These are phyloP conservation scores for Thaumatotibia leucotreta DNA, from an alignment of 1,140 invertebrate genomes.

Conservation along the genomic window DNA sequence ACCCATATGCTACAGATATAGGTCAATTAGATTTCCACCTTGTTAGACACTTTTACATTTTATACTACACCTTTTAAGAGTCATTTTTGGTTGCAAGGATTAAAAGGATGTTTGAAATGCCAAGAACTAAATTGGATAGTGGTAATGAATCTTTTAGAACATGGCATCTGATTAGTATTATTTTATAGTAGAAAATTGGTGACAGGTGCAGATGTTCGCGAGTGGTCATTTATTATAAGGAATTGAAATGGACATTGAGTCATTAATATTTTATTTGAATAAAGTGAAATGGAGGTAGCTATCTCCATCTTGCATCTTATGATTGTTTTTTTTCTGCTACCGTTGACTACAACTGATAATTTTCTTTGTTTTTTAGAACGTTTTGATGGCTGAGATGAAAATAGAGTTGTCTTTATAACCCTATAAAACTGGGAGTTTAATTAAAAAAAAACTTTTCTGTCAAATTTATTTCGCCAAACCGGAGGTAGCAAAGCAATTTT, in stretches of 20 bases:
- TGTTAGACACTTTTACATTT: constrained; percentile 16
- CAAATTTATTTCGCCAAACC: background rate
- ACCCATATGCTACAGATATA: constrained; percentile 57
- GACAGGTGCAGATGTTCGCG: constrained; percentile 35
- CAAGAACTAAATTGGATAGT: constrained; percentile 21
- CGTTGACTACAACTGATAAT: no score
- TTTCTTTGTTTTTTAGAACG: no score
- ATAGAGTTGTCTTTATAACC: no score
- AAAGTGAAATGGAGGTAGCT: background rate
- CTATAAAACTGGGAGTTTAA: no score
- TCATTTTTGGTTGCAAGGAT: constrained; percentile 16
- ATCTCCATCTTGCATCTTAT: background rate
- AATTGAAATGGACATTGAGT: constrained; percentile 34
- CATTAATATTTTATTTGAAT: constrained; percentile 21
- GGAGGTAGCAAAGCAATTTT: constrained; percentile 23
- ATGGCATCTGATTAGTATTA: constrained; percentile 40
- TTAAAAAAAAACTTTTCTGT: no score
- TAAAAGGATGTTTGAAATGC: constrained; percentile 15
- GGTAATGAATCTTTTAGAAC: constrained; percentile 47
- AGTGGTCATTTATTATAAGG: constrained; percentile 33
- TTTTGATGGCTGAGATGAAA: no score
- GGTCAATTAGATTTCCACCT: constrained; percentile 41
- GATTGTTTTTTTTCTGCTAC: background rate
- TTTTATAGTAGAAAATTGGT: constrained; percentile 39
- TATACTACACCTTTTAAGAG: constrained; percentile 20